Evolutionary conservation across 30 jellyfish, hydroid and myxozoan species (phyloP), one percentile per base, ranked within the genome.

Genomic region (Catostylus mosaicus): DNA sequence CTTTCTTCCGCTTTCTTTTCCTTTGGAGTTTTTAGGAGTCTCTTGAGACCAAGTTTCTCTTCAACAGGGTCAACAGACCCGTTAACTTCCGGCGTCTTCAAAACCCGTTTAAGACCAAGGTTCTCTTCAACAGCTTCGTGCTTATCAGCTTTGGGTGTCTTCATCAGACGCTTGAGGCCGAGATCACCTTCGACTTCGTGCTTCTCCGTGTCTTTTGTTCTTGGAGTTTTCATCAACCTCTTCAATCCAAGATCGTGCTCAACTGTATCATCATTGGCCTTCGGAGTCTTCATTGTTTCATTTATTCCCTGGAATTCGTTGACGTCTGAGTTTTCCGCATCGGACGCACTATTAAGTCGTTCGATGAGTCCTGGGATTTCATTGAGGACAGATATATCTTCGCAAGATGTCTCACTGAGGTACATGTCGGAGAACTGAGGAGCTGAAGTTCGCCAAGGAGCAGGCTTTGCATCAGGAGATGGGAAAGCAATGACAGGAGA

Each of bases 381-480:
- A 29, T 54, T 20, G n/a, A 20, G 6, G 30, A 12, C 50, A 57
- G 40, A 10, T 11, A 7, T 27, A 62, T 79, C 83, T 64, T 79
- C 89, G 46, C 43, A 37, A 31, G 89, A 65, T 65, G 82, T 79
- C 82, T 65, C 89, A 64, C 89, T 37, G 73, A 79, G 47, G 45
- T n/a, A 61, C 36, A 77, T 4, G 35, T 45, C 82, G 14, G 82
- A 43, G 45, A 3, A 18, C 5, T 3, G 68, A 52, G 31, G 22
- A 11, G 36, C 10, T 6, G 43, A 19, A 2, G 27, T 50, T 36
- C 54, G 70, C 35, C 50, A 8, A 22, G 23, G 18, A 12, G 31
- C 62, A 3, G 19, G 20, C 27, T 14, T 20, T 12, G 22, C 70
- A 10, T 46, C 37, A 29, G 14, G 27, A 2, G 75, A 18, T 26